A percentile compares a stretch with the other conserved stretches of the same genome.
phyloP scores from a whole-genome alignment of 2,888 invertebrate species.

The Ophion ellenae region DNA sequence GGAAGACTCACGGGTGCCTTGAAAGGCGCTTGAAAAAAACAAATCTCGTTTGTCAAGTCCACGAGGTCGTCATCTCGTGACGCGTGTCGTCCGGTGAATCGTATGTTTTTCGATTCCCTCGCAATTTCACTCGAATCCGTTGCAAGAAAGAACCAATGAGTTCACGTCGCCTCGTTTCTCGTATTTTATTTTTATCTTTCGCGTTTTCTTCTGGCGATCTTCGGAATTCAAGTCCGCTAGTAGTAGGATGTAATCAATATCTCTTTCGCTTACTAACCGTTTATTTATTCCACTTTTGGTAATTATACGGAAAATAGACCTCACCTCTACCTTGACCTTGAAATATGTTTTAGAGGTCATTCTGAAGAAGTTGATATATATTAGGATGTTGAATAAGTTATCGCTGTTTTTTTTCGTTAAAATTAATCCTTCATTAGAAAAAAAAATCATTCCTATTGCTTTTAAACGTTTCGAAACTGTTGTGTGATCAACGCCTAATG shows the following conservation, averaged over 20 bases:
- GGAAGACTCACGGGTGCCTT: neutral
- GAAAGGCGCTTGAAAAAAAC: neutral
- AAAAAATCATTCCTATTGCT: no score
- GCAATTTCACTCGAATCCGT: neutral
- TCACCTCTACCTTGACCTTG: no score
- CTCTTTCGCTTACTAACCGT: neutral
- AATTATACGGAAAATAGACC: no score
- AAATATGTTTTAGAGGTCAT: no score
- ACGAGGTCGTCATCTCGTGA: neutral
- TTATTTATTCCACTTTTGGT: neutral
- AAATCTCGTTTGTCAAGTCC: neutral
- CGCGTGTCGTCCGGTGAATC: neutral
- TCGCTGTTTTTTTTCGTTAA: no score
- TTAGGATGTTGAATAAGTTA: no score
- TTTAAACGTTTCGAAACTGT: no score
- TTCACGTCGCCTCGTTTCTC: neutral
- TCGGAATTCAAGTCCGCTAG: neutral
- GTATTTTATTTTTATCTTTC: neutral
- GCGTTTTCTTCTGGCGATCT: neutral
- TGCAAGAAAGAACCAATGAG: neutral
- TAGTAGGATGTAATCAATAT: neutral
- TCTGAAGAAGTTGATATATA: no score
- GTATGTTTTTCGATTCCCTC: neutral
- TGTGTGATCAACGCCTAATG: no score
- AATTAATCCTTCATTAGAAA: no score